Evolutionary conservation across 2,888 invertebrate genomes (phyloP).

Genomic region (Epinotia demarniana): DNA sequence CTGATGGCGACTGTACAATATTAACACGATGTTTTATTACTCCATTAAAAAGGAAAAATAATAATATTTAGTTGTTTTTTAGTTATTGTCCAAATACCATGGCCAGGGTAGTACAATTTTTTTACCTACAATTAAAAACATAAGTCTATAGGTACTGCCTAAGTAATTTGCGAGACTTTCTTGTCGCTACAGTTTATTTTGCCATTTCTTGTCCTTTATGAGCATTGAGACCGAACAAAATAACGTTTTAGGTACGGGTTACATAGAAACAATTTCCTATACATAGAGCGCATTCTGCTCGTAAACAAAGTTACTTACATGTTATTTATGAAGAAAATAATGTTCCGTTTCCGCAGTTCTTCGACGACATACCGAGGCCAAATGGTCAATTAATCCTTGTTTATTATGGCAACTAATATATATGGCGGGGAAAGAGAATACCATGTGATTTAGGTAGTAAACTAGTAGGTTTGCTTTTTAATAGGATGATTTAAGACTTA

Average conservation of each 20-base stretch:
- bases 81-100: not conserved
- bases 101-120: too few relatives aligned
- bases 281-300: conserved; percentile 34
- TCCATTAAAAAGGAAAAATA: not conserved
- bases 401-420: conserved; percentile 61
- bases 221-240: not conserved
- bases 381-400: conserved; percentile 71
- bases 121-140: too few relatives aligned
- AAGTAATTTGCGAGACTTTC: not conserved
- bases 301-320: conserved; percentile 42
- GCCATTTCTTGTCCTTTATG: not conserved
- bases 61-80: not conserved
- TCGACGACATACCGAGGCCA: conserved; percentile 58
- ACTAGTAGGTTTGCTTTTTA: conserved; percentile 4
- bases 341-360: conserved; percentile 56
- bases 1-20: too few relatives aligned
- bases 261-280: conserved; percentile 10
- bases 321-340: conserved; percentile 56
- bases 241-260: not conserved
- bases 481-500: not conserved
- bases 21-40: not conserved
- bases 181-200: not conserved
- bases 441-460: conserved; percentile 53
- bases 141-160: too few relatives aligned
- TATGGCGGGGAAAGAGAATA: conserved; percentile 55